Evolutionary conservation across 2,888 invertebrate genomes (phyloP), one percentile per base, ranked within the genome.

Genomic region (Chromoteleia sp.): DNA sequence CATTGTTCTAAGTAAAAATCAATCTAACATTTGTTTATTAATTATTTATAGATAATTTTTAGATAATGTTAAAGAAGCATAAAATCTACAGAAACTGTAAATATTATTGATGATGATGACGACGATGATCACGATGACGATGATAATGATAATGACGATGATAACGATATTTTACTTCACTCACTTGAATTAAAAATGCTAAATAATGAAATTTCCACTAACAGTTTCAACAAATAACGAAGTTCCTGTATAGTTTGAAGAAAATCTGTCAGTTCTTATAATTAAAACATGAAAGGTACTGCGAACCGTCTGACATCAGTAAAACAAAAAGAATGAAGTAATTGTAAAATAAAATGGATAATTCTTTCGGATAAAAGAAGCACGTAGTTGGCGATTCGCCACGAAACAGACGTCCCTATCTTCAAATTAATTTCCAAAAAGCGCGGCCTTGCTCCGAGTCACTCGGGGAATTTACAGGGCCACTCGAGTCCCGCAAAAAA

Each of bases 391-490:
- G 80, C 80, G 61, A 74, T 54, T 68, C 63, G 80, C 74, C 80
- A 74, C 45, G 63, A 56, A 68, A 17, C 80, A 74, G 67, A 79
- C 67, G 67, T 73, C 54, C 36, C 73, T 59, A 61, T 73, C 73
- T 73, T 79, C 59, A 73, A 73, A 73, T 77, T 77, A 77, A 77
- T 77, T 67, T 68, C 77, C 77, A 70, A 77, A 75, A 77, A 70
- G 68, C 68, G 77, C 39, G 61, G 59, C 61, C 77, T 70, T 70
- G 77, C 70, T 77, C 70, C 36, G n/a, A 77, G 68, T 77, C 77
- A 77, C 70, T 54, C 39, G 17, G 77, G 77, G 61, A 70, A 70
- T 77, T 68, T 70, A 61, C 61, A 68, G 77, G 54, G 50, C 67
- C 39, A 67, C 75, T 75, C 39, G 58, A 58, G 58, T 59, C 8